Conservation (phyloP, 2,888 invertebrate species). For the Rhimphoctona megacephalus region DNA sequence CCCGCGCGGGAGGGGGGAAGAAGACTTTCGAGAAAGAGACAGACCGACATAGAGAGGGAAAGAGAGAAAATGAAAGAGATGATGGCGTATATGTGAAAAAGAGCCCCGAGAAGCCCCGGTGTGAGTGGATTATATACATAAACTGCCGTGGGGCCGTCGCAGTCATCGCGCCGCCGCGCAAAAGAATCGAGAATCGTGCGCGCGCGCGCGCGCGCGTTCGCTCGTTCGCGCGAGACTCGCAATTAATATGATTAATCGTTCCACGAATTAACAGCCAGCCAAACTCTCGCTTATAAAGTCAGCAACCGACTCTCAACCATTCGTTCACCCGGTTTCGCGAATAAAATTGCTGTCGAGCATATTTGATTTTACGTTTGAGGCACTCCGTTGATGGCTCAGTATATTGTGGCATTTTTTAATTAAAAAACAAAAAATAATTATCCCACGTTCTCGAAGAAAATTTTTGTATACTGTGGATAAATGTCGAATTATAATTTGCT, state of each 20-base stretch:
- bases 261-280: constrained; percentile 78
- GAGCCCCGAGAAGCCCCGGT: constrained; percentile 45
- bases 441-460: neutral
- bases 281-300: constrained; percentile 62
- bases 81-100: constrained; percentile 27
- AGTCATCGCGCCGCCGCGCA: constrained; percentile 62
- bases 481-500: neutral
- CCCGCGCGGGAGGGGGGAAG: constrained; percentile 63
- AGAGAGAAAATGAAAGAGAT: constrained; percentile 30
- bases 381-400: neutral
- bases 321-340: neutral
- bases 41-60: constrained; percentile 18
- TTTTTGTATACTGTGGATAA: neutral
- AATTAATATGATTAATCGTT: constrained; percentile 84
- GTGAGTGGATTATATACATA: constrained; percentile 45
- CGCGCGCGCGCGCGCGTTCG: constrained; percentile 47
- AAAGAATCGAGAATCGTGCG: constrained; percentile 17
- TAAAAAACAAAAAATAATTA: neutral
- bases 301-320: constrained; percentile 21
- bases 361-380: neutral
- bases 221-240: constrained; percentile 70
- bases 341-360: constrained; percentile 20
- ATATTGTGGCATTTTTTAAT: neutral
- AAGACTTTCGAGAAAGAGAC: constrained; percentile 12
- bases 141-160: constrained; percentile 56